These are phyloP conservation scores for Gnatocerus cornutus DNA, from an alignment of 2,888 invertebrate genomes.

Conservation along the genomic window DNA sequence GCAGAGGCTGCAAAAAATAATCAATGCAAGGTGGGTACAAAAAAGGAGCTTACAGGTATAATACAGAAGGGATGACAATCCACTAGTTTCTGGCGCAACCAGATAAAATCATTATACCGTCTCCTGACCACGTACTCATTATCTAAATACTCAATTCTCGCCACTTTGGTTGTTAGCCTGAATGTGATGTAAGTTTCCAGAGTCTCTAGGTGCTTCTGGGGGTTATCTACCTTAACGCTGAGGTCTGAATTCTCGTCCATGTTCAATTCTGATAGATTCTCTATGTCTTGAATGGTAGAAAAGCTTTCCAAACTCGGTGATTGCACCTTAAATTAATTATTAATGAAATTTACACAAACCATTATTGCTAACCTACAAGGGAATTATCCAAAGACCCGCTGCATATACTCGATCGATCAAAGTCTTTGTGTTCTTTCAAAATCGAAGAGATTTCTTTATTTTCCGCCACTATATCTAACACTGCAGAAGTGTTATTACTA, in stretches of 20 bases:
- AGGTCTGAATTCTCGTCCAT: slow-evolving; percentile 75
- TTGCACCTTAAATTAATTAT: slow-evolving; percentile 39
- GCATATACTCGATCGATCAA: slow-evolving; percentile 65
- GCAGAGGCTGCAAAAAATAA: slow-evolving; percentile 75
- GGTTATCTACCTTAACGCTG: slow-evolving; percentile 80
- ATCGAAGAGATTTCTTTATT: slow-evolving; percentile 67
- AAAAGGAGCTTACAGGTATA: slow-evolving; percentile 75
- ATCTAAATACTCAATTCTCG: slow-evolving; percentile 77
- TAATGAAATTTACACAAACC: slow-evolving; percentile 5
- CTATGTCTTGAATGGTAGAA: slow-evolving; percentile 75
- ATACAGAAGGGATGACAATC: slow-evolving; percentile 80
- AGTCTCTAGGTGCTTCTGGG: slow-evolving; percentile 82
- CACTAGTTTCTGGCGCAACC: slow-evolving; percentile 78
- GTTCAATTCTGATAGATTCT: slow-evolving; percentile 73
- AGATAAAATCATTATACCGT: slow-evolving; percentile 83
- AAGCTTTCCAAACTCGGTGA: slow-evolving; percentile 77
- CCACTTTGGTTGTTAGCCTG: slow-evolving; percentile 79
- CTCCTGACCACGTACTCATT: slow-evolving; percentile 79
- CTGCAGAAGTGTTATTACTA: slow-evolving; percentile 67
- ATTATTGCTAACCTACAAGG: slow-evolving; percentile 60
- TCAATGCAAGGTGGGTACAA: slow-evolving; percentile 13
- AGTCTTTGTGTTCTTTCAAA: slow-evolving; percentile 65
- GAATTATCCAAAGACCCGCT: slow-evolving; percentile 68
- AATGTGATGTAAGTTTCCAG: slow-evolving; percentile 83
- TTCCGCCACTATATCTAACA: slow-evolving; percentile 70